Evolutionary conservation across 2,113 vertebrate genomes (phyloP), one percentile per base, ranked within the genome.

Genomic region (Lamprologus speciosus): DNA sequence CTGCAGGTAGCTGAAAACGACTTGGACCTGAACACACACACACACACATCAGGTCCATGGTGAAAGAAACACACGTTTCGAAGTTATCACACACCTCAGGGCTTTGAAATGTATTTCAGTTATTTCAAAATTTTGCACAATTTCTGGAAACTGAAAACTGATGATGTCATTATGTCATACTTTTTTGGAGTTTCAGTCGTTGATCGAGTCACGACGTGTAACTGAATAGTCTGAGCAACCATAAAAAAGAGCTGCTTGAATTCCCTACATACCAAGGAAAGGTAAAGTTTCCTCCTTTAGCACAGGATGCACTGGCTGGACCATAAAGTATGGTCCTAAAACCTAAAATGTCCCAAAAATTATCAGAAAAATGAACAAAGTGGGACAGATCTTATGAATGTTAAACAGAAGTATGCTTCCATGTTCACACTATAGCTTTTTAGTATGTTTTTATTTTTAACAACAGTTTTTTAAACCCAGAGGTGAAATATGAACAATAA

Each of bases 1-100:
- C 93, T 95, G 95, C 87, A 97, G 96, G 90, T 95, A 97, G 78
- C 80, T 84, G 82, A 89, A 94, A 84, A 96, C 84, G 73, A 96
- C 96, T 70, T 96, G 96, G 81, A 96, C 96, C 96, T 97, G 88
- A 84, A 40, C 4, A 70, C 19, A 86, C 81, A 89, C 80, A 89
- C 80, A 58, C 7, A 26, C 2, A 65, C 5, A 79, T 26, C 37
- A 73, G 23, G n/a, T 4, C 42, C n/a, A 45, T 8, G 55, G 16
- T 50, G 16, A 37, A n/a, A 35, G 10, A 4, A 51, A 21, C 4
- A 5, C 11, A 9, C 12, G 16, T 31, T 78, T 50, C 9, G 31
- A 50, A 31, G 26, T 31, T 31, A 0, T 78, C 16, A 50, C 26
- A 11, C 70, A 50, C 9, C 9, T 5, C 16, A 28, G 17, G 5